These are phyloP conservation scores for Cygnus atratus DNA, from an alignment of 2,113 vertebrate genomes.

Conservation along the genomic window DNA sequence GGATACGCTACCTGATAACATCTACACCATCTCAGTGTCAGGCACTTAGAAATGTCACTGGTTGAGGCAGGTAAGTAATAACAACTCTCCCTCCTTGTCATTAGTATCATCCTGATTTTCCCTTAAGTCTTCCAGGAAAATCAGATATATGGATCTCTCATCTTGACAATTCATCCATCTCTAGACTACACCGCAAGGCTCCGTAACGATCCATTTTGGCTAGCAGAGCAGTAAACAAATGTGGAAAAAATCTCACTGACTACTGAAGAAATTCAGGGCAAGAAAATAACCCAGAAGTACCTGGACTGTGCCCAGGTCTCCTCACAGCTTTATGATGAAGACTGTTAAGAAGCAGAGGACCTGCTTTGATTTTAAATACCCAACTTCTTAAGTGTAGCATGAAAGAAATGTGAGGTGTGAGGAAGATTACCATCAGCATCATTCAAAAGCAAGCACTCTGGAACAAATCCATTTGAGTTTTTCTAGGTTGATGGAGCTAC, in stretches of 20 bases:
- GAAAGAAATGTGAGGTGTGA: background rate
- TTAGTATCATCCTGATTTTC: background rate
- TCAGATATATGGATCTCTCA: background rate
- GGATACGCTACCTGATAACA: background rate
- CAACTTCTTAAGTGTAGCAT: background rate
- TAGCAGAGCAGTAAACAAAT: background rate
- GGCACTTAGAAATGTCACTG: background rate
- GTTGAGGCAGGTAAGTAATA: background rate
- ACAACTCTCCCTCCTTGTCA: background rate
- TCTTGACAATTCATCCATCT: background rate
- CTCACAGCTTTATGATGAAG: background rate
- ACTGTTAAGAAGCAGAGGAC: background rate
- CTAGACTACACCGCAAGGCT: background rate
- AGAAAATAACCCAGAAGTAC: conserved; percentile 14
- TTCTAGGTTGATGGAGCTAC: background rate
- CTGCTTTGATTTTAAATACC: background rate
- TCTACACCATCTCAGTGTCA: background rate
- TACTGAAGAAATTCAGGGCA: conserved; percentile 18
- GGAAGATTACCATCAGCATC: background rate
- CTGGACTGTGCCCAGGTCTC: background rate
- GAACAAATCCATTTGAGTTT: background rate
- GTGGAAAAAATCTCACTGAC: background rate
- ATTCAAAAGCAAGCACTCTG: background rate
- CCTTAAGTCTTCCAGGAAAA: conserved; percentile 21
- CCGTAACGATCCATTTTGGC: background rate